phyloP scores from a whole-genome alignment of 2,113 vertebrate genomes.

The Melanerpes aurifrons region DNA sequence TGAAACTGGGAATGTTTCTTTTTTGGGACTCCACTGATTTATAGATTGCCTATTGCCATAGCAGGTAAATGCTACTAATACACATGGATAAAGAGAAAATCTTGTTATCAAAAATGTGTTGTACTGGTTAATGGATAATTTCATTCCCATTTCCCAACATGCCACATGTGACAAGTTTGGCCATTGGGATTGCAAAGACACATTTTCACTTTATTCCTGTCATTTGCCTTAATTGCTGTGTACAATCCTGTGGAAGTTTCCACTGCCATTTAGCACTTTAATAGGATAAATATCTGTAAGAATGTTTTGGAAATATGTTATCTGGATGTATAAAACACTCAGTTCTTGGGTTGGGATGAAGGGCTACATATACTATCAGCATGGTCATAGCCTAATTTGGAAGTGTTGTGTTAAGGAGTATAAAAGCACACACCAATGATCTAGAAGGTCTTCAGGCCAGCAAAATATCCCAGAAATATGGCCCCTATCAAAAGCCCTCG shows the following conservation, averaged over 20 bases:
- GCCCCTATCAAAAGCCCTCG: not conserved
- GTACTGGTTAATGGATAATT: not conserved
- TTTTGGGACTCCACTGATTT: not conserved
- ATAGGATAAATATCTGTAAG: conserved; percentile 15
- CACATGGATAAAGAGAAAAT: conserved; percentile 35
- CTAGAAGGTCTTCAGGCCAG: not conserved
- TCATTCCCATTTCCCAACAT: not conserved
- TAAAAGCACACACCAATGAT: not conserved
- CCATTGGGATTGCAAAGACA: not conserved
- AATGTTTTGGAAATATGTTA: conserved; percentile 54
- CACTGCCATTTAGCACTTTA: not conserved
- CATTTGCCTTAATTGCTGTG: not conserved
- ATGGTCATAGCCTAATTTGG: conserved; percentile 47
- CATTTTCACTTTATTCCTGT: not conserved
- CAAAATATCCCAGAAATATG: not conserved
- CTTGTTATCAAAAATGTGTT: not conserved
- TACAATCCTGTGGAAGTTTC: not conserved
- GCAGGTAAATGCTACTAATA: conserved; percentile 5
- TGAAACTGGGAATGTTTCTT: not conserved
- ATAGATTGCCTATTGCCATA: conserved; percentile 37
- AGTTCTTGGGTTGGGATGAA: not conserved
- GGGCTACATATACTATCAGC: not conserved
- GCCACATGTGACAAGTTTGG: not conserved
- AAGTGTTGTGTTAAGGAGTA: not conserved
- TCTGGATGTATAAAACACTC: conserved; percentile 12